A percentile compares a stretch with the other conserved stretches of the same genome.
Evolutionary conservation across 2,888 invertebrate species (phyloP).

Genomic region (Scaptomyza flava): DNA sequence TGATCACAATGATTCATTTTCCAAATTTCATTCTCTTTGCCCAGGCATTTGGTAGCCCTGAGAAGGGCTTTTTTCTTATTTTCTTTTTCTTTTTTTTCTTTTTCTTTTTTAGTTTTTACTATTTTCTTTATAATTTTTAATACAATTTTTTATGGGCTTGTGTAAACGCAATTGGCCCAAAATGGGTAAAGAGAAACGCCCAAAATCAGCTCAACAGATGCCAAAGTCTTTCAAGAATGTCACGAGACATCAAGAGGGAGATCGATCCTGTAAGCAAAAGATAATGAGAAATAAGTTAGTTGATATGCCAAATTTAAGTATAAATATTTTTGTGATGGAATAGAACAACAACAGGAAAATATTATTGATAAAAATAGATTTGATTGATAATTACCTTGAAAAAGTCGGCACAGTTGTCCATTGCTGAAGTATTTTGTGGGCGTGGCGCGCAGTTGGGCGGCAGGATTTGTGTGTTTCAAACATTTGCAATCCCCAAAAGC

Average conservation of each 20-base stretch:
- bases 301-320: no score
- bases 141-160: slow-evolving; percentile 29
- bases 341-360: not conserved
- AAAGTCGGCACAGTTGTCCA: slow-evolving; percentile 50
- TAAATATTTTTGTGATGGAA: no score
- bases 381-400: slow-evolving; percentile 64
- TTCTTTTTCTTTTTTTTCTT: slow-evolving; percentile 18
- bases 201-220: slow-evolving; percentile 33
- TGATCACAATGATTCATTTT: slow-evolving; percentile 74
- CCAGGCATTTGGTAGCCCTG: slow-evolving; percentile 82
- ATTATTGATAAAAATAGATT: not conserved
- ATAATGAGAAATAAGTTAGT: not conserved
- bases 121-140: slow-evolving; percentile 23
- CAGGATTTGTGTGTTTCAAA: slow-evolving; percentile 3
- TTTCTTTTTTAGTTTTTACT: slow-evolving; percentile 13
- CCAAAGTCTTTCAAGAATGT: slow-evolving; percentile 53
- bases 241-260: slow-evolving; percentile 15
- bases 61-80: slow-evolving; percentile 79
- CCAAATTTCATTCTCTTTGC: slow-evolving; percentile 77
- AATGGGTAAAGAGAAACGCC: slow-evolving; percentile 30
- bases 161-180: slow-evolving; percentile 32
- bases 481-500: slow-evolving; percentile 1
- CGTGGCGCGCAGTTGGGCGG: slow-evolving; percentile 45
- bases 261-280: slow-evolving; percentile 39
- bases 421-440: slow-evolving; percentile 38